Conservation (phyloP, 2,797 vertebrate species). For the Chiloscyllium punctatum region DNA sequence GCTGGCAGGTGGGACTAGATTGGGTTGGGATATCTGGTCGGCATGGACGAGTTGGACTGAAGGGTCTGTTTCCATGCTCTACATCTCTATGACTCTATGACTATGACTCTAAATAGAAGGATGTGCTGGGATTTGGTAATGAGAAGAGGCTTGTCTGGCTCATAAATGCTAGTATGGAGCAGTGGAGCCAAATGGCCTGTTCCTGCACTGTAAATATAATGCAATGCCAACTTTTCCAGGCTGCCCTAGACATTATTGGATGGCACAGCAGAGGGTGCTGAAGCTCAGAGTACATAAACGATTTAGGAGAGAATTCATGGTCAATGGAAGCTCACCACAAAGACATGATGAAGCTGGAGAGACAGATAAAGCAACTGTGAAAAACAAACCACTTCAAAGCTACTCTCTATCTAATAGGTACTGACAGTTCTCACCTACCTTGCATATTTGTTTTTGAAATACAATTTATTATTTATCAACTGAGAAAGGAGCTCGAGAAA, state of each 20-base stretch:
- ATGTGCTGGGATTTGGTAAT: background rate
- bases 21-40: too few relatives aligned
- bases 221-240: too few relatives aligned
- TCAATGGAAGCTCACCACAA: background rate
- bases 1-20: too few relatives aligned
- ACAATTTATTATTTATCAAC: slow-evolving; percentile 36
- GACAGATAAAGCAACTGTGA: background rate
- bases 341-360: slow-evolving; percentile 1
- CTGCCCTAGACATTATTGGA: background rate
- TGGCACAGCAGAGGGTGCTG: background rate
- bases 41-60: too few relatives aligned
- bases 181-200: background rate
- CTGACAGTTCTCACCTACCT: slow-evolving; percentile 25
- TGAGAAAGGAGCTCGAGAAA: background rate
- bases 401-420: background rate
- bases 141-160: background rate
- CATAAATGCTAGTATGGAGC: background rate
- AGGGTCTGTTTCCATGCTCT: too few relatives aligned
- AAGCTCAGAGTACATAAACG: background rate
- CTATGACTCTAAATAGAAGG: background rate
- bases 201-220: background rate
- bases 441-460: slow-evolving; percentile 22
- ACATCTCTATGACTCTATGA: too few relatives aligned
- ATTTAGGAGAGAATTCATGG: background rate
- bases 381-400: background rate